A percentile compares a stretch with the other conserved stretches of the same genome.
Evolutionary conservation across 2,888 invertebrate genomes (phyloP).

Genomic region (Coenonympha glycerion): DNA sequence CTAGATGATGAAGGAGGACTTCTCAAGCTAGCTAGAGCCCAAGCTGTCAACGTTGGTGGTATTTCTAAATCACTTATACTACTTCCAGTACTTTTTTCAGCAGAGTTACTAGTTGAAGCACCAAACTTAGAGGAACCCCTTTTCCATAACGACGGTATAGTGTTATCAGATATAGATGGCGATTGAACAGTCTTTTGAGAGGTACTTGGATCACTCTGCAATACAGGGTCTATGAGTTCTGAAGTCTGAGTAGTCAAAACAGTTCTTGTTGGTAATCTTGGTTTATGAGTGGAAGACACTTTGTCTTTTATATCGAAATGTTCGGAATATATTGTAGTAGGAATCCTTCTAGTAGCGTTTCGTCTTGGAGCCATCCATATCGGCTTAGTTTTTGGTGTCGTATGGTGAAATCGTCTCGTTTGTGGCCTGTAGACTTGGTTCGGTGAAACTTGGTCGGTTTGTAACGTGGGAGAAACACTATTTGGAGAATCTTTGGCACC

Average conservation of each 20-base stretch:
- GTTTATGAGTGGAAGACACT: constrained; percentile 38
- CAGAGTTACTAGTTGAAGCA: constrained; percentile 44
- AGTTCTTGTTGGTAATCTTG: constrained; percentile 41
- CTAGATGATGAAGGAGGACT: constrained; percentile 52
- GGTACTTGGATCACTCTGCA: constrained; percentile 58
- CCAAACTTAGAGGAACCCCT: constrained; percentile 67
- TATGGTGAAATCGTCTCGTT: constrained; percentile 57
- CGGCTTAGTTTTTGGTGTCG: constrained; percentile 59
- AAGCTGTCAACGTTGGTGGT: constrained; percentile 69
- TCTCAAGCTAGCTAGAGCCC: constrained; percentile 69
- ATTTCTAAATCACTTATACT: constrained; percentile 57
- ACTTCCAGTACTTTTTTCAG: constrained; percentile 41
- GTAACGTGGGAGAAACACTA: constrained; percentile 47
- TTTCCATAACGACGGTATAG: constrained; percentile 67
- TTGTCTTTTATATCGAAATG: constrained; percentile 61
- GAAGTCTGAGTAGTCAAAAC: constrained; percentile 62
- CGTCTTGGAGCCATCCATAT: constrained; percentile 64
- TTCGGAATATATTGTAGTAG: constrained; percentile 63
- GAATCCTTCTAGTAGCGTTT: constrained; percentile 45
- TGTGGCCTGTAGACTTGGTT: constrained; percentile 39
- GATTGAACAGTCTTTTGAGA: constrained; percentile 60
- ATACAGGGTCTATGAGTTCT: constrained; percentile 64
- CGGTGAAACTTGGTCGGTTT: constrained; percentile 39
- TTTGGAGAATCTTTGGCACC: constrained; percentile 58
- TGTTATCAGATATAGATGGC: constrained; percentile 62